A percentile compares a stretch with the other conserved stretches of the same genome.
These are phyloP conservation scores for Eleginops maclovinus DNA, from an alignment of 2,113 vertebrate species.

Conservation along the genomic window DNA sequence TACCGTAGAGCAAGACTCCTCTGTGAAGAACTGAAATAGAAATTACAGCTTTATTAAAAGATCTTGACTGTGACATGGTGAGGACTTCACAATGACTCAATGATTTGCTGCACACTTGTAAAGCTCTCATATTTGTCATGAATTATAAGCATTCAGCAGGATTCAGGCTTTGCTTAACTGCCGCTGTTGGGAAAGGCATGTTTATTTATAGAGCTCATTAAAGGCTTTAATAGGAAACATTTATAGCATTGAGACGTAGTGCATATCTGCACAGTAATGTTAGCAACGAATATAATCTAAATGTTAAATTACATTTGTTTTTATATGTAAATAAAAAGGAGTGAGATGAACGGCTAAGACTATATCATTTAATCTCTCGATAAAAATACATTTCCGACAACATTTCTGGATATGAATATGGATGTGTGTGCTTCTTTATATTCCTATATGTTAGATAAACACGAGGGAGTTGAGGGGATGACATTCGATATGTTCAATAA, in stretches of 20 bases:
- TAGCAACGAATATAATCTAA: too few species aligned
- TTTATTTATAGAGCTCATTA: too few species aligned
- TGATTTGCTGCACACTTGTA: background rate
- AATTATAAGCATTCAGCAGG: slow-evolving; percentile 21
- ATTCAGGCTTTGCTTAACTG: background rate
- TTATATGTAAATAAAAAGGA: background rate
- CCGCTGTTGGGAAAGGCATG: background rate
- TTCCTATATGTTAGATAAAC: too few species aligned
- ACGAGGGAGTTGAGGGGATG: too few species aligned
- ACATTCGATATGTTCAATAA: too few species aligned
- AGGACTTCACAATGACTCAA: background rate
- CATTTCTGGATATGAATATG: too few species aligned
- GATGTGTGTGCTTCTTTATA: too few species aligned
- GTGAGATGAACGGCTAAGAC: background rate
- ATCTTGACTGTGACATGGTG: background rate
- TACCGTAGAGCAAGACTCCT: background rate
- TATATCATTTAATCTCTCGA: background rate
- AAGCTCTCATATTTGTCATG: slow-evolving; percentile 1
- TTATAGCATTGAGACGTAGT: too few species aligned
- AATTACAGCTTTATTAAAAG: slow-evolving; percentile 1
- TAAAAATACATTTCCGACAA: background rate
- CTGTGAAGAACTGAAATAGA: background rate
- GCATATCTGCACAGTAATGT: too few species aligned
- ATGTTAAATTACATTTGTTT: background rate
- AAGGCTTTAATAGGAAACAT: too few species aligned